A percentile compares a stretch with the other conserved stretches of the same genome.
phyloP scores from a whole-genome alignment of 1,140 invertebrate genomes.

The Ooceraea biroi region DNA sequence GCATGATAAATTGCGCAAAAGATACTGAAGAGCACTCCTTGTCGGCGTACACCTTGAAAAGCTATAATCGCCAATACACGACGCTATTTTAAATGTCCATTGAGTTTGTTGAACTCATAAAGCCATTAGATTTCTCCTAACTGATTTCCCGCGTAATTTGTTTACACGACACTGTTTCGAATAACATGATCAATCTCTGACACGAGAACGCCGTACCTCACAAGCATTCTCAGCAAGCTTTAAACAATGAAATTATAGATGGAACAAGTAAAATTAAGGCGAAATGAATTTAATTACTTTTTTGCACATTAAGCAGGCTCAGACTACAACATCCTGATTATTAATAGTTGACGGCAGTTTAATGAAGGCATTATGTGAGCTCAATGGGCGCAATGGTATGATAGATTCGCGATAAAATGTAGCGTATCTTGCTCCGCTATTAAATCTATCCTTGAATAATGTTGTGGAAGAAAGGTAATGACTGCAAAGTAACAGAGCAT shows the following conservation, averaged over 20 bases:
- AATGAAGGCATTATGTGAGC: constrained; percentile 51
- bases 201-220: too few species aligned
- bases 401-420: constrained; percentile 50
- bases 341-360: constrained; percentile 22
- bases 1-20: constrained; percentile 47
- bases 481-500: neutral
- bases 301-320: constrained; percentile 21
- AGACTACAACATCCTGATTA: constrained; percentile 25
- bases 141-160: neutral
- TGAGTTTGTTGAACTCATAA: neutral
- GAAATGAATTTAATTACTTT: constrained; percentile 26
- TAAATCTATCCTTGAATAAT: constrained; percentile 62
- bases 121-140: constrained; percentile 1
- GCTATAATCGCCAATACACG: neutral
- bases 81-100: constrained; percentile 6
- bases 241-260: neutral
- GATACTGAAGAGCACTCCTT: constrained; percentile 34
- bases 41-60: neutral
- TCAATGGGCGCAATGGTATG: neutral
- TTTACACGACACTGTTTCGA: neutral
- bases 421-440: constrained; percentile 28
- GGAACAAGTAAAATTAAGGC: constrained; percentile 30
- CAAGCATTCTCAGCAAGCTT: neutral
- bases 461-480: constrained; percentile 14
- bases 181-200: neutral